phyloP scores from a whole-genome alignment of 2,888 invertebrate genomes.

The Chloromyia formosa region DNA sequence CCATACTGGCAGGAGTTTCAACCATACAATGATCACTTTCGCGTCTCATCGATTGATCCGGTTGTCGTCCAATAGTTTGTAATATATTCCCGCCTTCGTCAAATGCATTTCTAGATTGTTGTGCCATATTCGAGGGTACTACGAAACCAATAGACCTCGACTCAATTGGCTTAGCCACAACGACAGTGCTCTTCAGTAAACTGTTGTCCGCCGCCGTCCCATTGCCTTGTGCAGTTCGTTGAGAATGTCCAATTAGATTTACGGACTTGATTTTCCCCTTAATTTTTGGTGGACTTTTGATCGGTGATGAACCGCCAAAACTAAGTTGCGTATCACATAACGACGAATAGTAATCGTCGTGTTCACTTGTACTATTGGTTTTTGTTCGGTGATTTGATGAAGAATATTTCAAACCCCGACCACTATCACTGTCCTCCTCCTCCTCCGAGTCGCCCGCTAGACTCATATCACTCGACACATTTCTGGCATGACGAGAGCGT shows the following conservation, averaged over 20 bases:
- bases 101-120: not conserved
- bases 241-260: not conserved
- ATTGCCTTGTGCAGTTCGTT: not conserved
- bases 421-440: conserved; percentile 14
- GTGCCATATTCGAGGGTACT: conserved; percentile 45
- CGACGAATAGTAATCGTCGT: conserved; percentile 57
- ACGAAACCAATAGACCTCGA: conserved; percentile 58
- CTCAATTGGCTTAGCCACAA: conserved; percentile 57
- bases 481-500: not conserved
- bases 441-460: not conserved
- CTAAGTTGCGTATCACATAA: conserved; percentile 60
- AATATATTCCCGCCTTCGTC: not conserved
- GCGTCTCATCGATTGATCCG: not conserved
- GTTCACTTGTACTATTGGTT: conserved; percentile 44
- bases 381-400: conserved; percentile 36
- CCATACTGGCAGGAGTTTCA: not conserved
- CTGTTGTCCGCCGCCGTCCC: not conserved
- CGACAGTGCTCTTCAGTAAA: conserved; percentile 48
- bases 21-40: not conserved
- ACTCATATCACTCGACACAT: not conserved
- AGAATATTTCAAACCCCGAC: conserved; percentile 20
- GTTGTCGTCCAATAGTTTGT: not conserved
- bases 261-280: not conserved
- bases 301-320: conserved; percentile 58
- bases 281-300: conserved; percentile 54